Conservation (phyloP, 2,797 vertebrate genomes). For the Pipistrellus pygmaeus region DNA sequence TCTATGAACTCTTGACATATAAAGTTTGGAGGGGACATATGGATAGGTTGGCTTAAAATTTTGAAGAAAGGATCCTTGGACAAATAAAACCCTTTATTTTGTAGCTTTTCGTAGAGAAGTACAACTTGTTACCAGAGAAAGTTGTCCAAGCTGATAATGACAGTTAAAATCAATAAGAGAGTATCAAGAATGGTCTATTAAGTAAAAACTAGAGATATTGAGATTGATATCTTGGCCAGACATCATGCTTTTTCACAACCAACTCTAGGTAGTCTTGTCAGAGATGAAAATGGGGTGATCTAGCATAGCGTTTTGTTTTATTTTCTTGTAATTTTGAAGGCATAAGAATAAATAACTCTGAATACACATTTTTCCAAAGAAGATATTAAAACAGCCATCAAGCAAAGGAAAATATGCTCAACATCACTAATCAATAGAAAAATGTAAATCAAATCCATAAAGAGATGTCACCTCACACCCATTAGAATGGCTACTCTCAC, state of each 20-base stretch:
- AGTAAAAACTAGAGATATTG: neutral
- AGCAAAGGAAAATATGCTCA: neutral
- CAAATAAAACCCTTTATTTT: neutral
- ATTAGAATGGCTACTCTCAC: neutral
- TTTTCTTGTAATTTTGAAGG: neutral
- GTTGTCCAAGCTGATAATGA: conserved; percentile 7
- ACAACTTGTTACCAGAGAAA: neutral
- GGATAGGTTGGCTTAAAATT: neutral
- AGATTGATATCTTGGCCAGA: neutral
- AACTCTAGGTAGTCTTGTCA: conserved; percentile 17
- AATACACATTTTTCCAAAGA: conserved; percentile 38
- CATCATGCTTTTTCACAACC: conserved; percentile 36
- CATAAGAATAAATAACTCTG: conserved; percentile 19
- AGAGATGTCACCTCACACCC: neutral
- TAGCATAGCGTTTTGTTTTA: neutral
- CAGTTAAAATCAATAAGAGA: neutral
- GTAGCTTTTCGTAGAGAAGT: neutral
- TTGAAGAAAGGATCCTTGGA: neutral
- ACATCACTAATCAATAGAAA: conserved; percentile 25
- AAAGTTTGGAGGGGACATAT: neutral
- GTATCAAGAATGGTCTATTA: neutral
- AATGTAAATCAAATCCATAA: conserved; percentile 30
- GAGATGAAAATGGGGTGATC: conserved; percentile 37
- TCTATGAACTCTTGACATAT: neutral
- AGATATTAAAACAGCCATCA: neutral